phyloP scores from a whole-genome alignment of 2,888 invertebrate species.

The Ennomos erosarius region DNA sequence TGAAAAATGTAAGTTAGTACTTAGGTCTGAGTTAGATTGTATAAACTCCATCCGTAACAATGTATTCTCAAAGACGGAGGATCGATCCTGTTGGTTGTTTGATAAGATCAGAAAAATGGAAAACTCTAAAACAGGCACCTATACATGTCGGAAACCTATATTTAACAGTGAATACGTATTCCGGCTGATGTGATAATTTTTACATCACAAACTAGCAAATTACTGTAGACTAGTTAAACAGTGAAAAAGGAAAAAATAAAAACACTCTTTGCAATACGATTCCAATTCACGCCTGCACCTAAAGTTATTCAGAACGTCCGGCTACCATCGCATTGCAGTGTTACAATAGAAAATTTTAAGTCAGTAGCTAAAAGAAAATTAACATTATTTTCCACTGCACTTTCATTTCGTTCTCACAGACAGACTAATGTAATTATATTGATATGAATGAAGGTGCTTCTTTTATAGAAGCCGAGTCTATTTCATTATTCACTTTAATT shows the following conservation, averaged over 20 bases:
- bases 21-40: too few species aligned
- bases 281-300: slow-evolving; percentile 11
- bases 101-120: too few species aligned
- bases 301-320: neutral
- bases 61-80: too few species aligned
- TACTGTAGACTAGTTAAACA: too few species aligned
- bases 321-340: slow-evolving; percentile 10
- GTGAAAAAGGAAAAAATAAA: neutral
- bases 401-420: slow-evolving; percentile 11
- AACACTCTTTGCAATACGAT: neutral
- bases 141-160: too few species aligned
- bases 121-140: too few species aligned
- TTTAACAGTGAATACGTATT: too few species aligned
- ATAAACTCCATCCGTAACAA: too few species aligned
- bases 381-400: slow-evolving; percentile 6
- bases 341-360: neutral
- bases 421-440: slow-evolving; percentile 5
- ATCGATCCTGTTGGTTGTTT: too few species aligned
- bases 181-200: too few species aligned
- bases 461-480: neutral
- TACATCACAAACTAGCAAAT: too few species aligned
- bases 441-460: slow-evolving; percentile 1
- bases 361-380: slow-evolving; percentile 9
- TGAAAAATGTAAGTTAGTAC: too few species aligned
- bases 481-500: neutral